These are phyloP conservation scores for Drosophila kepulauana DNA, from an alignment of 1,140 invertebrate genomes.

Conservation along the genomic window DNA sequence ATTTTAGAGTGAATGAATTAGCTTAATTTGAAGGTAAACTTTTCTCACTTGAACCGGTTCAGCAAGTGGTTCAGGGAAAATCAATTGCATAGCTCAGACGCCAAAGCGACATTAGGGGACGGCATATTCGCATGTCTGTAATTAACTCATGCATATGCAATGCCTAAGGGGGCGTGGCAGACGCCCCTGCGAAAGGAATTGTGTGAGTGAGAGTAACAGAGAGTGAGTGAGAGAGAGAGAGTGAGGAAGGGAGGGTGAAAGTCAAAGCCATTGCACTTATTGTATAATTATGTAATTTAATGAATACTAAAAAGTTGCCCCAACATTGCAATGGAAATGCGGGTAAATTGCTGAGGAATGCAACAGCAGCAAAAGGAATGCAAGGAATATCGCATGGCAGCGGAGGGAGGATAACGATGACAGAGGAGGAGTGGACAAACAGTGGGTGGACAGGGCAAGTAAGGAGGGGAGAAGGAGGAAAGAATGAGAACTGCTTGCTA, in stretches of 20 bases:
- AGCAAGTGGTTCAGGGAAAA: neutral
- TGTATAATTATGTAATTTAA: slow-evolving; percentile 83
- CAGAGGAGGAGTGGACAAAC: no score
- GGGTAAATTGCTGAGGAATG: slow-evolving; percentile 5
- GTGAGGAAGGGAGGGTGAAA: neutral
- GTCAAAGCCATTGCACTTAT: slow-evolving; percentile 77
- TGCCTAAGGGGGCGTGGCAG: slow-evolving; percentile 2
- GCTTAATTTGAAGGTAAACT: no score
- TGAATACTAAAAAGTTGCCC: slow-evolving; percentile 77
- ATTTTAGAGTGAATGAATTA: no score
- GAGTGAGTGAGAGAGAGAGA: neutral
- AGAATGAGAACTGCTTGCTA: neutral
- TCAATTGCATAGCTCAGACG: neutral
- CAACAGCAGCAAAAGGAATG: slow-evolving; percentile 1
- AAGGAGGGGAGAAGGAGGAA: neutral
- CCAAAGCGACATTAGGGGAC: neutral
- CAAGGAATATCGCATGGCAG: neutral
- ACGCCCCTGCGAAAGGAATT: neutral
- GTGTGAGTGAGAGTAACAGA: neutral
- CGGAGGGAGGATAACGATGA: neutral
- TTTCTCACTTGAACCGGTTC: slow-evolving; percentile 4
- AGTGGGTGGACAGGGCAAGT: no score
- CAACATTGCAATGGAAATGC: slow-evolving; percentile 18
- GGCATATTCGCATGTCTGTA: slow-evolving; percentile 19
- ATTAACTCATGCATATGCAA: slow-evolving; percentile 31